Conservation (phyloP, 2,888 invertebrate species). For the Luffia ferchaultella region DNA sequence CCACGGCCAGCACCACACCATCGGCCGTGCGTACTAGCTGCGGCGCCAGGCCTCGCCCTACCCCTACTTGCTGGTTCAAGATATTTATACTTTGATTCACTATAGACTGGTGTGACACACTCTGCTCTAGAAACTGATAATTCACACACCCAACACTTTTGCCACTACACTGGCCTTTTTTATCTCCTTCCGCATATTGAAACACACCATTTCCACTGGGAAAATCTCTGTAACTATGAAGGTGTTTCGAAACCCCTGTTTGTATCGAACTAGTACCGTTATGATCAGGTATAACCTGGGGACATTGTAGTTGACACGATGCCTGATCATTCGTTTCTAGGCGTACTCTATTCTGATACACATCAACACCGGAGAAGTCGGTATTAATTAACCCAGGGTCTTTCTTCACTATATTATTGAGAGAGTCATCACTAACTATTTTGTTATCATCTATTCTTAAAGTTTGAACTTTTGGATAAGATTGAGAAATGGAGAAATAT, state of each 20-base stretch:
- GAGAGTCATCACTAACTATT: conserved; percentile 19
- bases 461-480: conserved; percentile 28
- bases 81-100: conserved; percentile 62
- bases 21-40: conserved; percentile 55
- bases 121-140: conserved; percentile 62
- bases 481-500: conserved; percentile 32
- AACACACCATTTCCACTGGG: conserved; percentile 35
- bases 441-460: conserved; percentile 29
- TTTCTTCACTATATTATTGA: conserved; percentile 25
- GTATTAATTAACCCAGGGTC: conserved; percentile 29
- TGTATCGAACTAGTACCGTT: conserved; percentile 37
- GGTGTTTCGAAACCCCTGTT: conserved; percentile 31
- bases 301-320: conserved; percentile 43
- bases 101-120: conserved; percentile 59
- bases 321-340: conserved; percentile 31
- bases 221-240: conserved; percentile 28
- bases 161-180: neutral
- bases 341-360: conserved; percentile 34
- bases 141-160: conserved; percentile 30
- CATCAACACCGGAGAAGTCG: conserved; percentile 36
- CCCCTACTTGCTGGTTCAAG: conserved; percentile 58
- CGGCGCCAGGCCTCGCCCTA: conserved; percentile 40
- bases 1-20: conserved; percentile 53
- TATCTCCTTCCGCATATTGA: neutral
- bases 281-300: conserved; percentile 30